These are phyloP conservation scores for Formica aserva DNA, from an alignment of 2,888 invertebrate genomes.

Conservation along the genomic window DNA sequence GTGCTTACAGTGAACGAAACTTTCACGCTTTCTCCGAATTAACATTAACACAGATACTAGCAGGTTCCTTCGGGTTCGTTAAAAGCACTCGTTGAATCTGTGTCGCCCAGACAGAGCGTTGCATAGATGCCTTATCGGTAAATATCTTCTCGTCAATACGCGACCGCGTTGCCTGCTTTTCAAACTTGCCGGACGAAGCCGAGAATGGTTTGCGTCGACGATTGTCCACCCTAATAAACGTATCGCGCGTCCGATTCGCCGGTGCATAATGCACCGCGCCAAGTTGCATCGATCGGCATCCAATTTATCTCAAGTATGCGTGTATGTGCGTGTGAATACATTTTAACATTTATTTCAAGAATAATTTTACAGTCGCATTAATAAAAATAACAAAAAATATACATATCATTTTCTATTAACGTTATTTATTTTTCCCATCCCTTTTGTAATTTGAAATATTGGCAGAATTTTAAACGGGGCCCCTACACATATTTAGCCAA, in stretches of 20 bases:
- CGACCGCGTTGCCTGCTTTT: constrained; percentile 16
- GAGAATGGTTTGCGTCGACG: constrained; percentile 62
- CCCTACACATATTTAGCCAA: too few relatives aligned
- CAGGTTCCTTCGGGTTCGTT: not conserved
- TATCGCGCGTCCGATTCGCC: constrained; percentile 61
- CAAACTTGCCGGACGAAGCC: constrained; percentile 38
- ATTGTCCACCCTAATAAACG: constrained; percentile 64
- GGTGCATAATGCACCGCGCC: constrained; percentile 65
- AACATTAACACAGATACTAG: not conserved
- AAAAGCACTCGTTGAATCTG: not conserved
- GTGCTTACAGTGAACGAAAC: not conserved
- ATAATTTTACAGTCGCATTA: not conserved
- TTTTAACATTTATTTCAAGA: not conserved
- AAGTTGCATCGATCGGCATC: constrained; percentile 61
- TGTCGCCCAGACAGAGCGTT: not conserved
- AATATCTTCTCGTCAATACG: not conserved
- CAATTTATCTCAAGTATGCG: not conserved
- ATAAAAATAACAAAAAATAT: not conserved
- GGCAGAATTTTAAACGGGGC: not conserved
- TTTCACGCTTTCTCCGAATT: constrained; percentile 34
- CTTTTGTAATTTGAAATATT: not conserved
- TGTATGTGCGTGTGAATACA: not conserved
- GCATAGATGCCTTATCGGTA: constrained; percentile 1
- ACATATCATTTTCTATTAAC: not conserved
- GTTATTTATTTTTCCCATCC: not conserved